Conservation (phyloP, 2,888 invertebrate species). For the Tricholauxania praeusta region DNA sequence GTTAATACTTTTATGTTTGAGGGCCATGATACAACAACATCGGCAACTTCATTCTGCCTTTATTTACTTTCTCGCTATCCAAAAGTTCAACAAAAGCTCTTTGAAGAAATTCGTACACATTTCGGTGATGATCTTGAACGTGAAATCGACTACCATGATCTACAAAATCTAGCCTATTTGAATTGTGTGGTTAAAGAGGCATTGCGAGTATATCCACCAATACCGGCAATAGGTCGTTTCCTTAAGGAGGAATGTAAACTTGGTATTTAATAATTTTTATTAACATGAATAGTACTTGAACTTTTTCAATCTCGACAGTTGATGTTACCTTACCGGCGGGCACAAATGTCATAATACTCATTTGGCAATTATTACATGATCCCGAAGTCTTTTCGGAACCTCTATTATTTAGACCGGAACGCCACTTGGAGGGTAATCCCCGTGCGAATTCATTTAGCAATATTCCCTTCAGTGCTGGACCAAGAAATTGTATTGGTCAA, state of each 20-base stretch:
- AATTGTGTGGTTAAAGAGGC: slow-evolving; percentile 78
- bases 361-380: slow-evolving; percentile 61
- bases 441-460: slow-evolving; percentile 51
- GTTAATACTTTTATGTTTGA: slow-evolving; percentile 82
- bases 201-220: slow-evolving; percentile 75
- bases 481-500: slow-evolving; percentile 70
- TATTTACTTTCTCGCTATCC: slow-evolving; percentile 60
- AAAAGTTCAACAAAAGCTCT: slow-evolving; percentile 57
- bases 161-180: slow-evolving; percentile 64
- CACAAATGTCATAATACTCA: slow-evolving; percentile 58
- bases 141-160: slow-evolving; percentile 52
- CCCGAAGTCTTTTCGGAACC: slow-evolving; percentile 57
- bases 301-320: slow-evolving; percentile 21
- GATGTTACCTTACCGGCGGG: slow-evolving; percentile 56
- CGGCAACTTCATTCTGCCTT: slow-evolving; percentile 62
- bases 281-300: background rate
- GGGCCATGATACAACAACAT: slow-evolving; percentile 66
- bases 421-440: slow-evolving; percentile 68
- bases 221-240: slow-evolving; percentile 73
- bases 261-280: slow-evolving; percentile 63
- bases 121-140: slow-evolving; percentile 53
- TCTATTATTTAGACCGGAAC: slow-evolving; percentile 59
- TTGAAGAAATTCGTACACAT: slow-evolving; percentile 56
- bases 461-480: slow-evolving; percentile 67
- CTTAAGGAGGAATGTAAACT: slow-evolving; percentile 70